These are phyloP conservation scores for Thereva unica DNA, from an alignment of 2,888 invertebrate species.

Conservation along the genomic window DNA sequence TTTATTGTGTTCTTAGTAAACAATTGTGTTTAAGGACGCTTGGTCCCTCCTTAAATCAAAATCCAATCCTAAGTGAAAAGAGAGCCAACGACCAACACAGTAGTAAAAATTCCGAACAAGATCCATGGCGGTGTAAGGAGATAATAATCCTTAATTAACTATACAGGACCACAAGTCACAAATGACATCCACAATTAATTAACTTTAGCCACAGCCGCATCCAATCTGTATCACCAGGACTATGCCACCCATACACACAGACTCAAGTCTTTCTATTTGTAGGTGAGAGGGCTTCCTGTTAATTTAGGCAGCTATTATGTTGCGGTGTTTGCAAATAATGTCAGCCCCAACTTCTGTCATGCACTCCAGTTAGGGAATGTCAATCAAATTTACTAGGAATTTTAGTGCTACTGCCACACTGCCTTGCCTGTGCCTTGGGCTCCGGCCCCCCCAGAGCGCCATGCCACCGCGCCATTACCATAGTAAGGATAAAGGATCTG, in stretches of 20 bases:
- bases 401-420: neutral
- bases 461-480: too few relatives aligned
- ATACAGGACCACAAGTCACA: slow-evolving; percentile 26
- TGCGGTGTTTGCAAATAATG: slow-evolving; percentile 30
- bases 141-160: slow-evolving; percentile 25
- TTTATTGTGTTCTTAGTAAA: too few relatives aligned
- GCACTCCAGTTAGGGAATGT: slow-evolving; percentile 15
- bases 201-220: slow-evolving; percentile 24
- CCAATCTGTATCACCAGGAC: neutral
- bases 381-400: slow-evolving; percentile 21
- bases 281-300: slow-evolving; percentile 29
- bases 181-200: slow-evolving; percentile 30
- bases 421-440: too few relatives aligned
- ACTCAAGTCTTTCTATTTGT: neutral
- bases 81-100: too few relatives aligned
- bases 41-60: too few relatives aligned
- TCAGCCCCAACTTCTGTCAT: slow-evolving; percentile 20
- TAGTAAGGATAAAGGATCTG: too few relatives aligned
- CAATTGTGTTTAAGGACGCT: too few relatives aligned
- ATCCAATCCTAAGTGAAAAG: too few relatives aligned
- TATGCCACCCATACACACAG: neutral
- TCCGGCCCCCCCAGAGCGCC: too few relatives aligned
- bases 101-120: too few relatives aligned
- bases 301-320: slow-evolving; percentile 28
- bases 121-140: neutral